A percentile compares a stretch with the other conserved stretches of the same genome.
Conservation (phyloP, 2,113 vertebrate species). For the Coptodon bakossiorum region DNA sequence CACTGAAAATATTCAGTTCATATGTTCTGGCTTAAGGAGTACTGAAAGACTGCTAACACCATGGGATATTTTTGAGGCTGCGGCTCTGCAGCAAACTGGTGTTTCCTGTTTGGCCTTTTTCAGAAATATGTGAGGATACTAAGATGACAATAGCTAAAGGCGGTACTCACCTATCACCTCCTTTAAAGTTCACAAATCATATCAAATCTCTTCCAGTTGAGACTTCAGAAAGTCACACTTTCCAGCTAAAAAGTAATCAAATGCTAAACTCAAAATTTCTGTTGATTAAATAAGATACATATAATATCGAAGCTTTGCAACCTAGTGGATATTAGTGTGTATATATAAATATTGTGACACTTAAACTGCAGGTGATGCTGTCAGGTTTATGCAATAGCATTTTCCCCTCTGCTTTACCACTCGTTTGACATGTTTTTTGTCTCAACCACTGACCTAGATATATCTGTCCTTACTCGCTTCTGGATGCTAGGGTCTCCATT, state of each 20-base stretch:
- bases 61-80: neutral
- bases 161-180: neutral
- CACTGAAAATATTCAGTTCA: neutral
- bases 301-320: neutral
- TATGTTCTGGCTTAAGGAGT: neutral
- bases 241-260: neutral
- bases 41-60: neutral
- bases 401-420: neutral
- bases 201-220: neutral
- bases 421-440: neutral
- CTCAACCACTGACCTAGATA: neutral
- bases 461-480: neutral
- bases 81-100: neutral
- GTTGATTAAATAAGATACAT: neutral
- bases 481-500: neutral
- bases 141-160: neutral
- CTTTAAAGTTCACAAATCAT: neutral
- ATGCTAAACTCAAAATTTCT: neutral
- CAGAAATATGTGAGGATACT: neutral
- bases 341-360: neutral
- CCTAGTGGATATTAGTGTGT: neutral
- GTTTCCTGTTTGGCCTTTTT: neutral
- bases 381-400: neutral
- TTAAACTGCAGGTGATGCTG: neutral
- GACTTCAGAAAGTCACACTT: neutral